Percentiles rank a stretch among this genome's conserved stretches.
phyloP scores from a whole-genome alignment of 1,140 invertebrate genomes.

The Liolophura sinensis region DNA sequence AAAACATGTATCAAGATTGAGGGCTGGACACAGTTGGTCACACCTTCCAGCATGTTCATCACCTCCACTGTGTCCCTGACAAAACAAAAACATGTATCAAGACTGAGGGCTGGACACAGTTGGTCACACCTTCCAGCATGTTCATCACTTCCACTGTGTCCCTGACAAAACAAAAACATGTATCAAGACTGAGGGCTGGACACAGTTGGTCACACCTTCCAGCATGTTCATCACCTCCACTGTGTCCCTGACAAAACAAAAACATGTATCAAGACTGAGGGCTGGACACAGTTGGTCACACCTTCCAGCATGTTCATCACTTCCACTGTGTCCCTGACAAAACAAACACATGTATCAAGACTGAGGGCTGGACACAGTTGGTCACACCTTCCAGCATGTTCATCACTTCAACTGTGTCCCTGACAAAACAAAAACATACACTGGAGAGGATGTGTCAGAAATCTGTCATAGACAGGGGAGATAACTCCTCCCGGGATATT shows the following conservation, averaged over 20 bases:
- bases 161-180: conserved; percentile 7
- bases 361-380: conserved; percentile 38
- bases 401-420: conserved; percentile 30
- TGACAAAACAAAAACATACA: conserved; percentile 10
- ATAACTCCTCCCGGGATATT: too few species aligned
- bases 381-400: conserved; percentile 40
- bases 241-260: conserved; percentile 19
- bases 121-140: conserved; percentile 37
- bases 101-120: conserved; percentile 40
- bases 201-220: conserved; percentile 36
- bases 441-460: too few species aligned
- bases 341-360: conserved; percentile 8
- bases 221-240: conserved; percentile 37
- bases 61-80: conserved; percentile 29
- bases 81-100: conserved; percentile 22
- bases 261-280: conserved; percentile 37
- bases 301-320: conserved; percentile 41
- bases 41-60: conserved; percentile 38
- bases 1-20: conserved; percentile 23
- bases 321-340: conserved; percentile 19
- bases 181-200: conserved; percentile 38
- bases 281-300: conserved; percentile 32
- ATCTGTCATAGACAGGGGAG: too few species aligned
- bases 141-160: conserved; percentile 30
- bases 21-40: conserved; percentile 36